phyloP scores from a whole-genome alignment of 2,113 vertebrate species.

The Antechinus flavipes region DNA sequence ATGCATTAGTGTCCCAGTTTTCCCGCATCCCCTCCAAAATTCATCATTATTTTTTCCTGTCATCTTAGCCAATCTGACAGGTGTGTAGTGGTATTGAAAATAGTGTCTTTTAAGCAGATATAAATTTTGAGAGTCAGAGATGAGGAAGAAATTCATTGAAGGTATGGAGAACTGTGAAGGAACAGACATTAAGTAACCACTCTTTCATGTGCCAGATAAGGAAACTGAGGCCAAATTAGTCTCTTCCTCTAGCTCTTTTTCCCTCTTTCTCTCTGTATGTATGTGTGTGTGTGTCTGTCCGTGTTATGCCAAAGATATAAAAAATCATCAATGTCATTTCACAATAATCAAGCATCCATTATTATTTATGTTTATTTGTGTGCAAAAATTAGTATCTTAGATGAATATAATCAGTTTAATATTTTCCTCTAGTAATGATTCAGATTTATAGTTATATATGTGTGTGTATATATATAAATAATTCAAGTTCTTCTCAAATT shows the following conservation, averaged over 20 bases:
- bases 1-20: no score
- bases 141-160: background rate
- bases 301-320: background rate
- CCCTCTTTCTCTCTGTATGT: no score
- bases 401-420: slow-evolving; percentile 62
- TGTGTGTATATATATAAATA: slow-evolving; percentile 35
- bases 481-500: slow-evolving; percentile 54
- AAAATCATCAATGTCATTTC: slow-evolving; percentile 42
- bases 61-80: no score
- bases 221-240: background rate
- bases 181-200: background rate
- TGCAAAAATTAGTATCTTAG: slow-evolving; percentile 42
- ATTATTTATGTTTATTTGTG: slow-evolving; percentile 55
- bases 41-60: no score
- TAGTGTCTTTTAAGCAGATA: background rate
- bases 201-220: background rate
- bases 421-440: slow-evolving; percentile 49
- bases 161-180: background rate
- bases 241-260: no score
- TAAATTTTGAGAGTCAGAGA: background rate
- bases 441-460: slow-evolving; percentile 19
- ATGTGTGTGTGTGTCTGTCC: no score
- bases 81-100: no score
- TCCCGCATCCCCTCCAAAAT: no score
- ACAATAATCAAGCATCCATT: slow-evolving; percentile 37